Conservation (phyloP, 2,797 vertebrate species). For the Sebastolobus alascanus region DNA sequence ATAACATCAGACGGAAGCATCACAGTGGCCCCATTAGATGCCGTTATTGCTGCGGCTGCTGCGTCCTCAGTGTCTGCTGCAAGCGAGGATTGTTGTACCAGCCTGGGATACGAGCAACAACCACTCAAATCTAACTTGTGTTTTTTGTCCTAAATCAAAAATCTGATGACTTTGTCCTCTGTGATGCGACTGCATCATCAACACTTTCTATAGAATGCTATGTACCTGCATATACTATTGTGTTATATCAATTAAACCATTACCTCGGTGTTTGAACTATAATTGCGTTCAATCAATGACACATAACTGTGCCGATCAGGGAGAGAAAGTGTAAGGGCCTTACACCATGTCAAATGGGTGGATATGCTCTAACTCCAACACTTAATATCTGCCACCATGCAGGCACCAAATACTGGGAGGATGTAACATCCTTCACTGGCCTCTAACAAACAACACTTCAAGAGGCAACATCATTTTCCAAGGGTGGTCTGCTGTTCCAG, state of each 20-base stretch:
- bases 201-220: neutral
- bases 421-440: conserved; percentile 34
- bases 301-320: neutral
- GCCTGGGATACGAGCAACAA: too few relatives aligned
- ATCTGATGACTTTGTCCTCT: neutral
- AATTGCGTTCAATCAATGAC: neutral
- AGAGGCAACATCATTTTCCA: conserved; percentile 42
- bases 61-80: neutral
- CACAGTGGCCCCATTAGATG: neutral
- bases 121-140: too few relatives aligned
- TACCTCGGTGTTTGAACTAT: neutral
- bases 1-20: neutral
- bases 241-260: neutral
- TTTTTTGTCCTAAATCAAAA: neutral
- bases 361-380: neutral
- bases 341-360: neutral
- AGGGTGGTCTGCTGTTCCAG: conserved; percentile 64
- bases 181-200: neutral
- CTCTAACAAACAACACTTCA: conserved; percentile 49
- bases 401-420: neutral
- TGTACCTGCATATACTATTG: neutral
- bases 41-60: neutral
- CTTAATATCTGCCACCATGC: neutral
- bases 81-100: too few relatives aligned
- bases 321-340: neutral